These are phyloP conservation scores for Himalopsyche japonica DNA, from an alignment of 2,888 invertebrate species.

Conservation along the genomic window DNA sequence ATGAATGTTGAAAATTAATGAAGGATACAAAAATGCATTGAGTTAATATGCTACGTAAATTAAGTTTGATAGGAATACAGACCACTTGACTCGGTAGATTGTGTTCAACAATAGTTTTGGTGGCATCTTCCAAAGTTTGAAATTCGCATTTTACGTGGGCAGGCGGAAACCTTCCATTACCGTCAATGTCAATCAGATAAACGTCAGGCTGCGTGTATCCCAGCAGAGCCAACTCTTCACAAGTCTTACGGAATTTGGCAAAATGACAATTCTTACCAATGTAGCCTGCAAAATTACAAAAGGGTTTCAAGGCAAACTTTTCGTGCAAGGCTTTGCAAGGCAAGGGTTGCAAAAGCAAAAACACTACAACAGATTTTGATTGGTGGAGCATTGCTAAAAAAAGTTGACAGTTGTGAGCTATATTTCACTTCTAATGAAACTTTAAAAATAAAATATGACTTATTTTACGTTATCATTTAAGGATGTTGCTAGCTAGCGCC, in stretches of 20 bases:
- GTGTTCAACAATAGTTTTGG: constrained; percentile 87
- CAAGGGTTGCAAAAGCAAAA: too few relatives aligned
- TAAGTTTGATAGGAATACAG: constrained; percentile 43
- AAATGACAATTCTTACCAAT: constrained; percentile 95
- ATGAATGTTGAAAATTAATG: too few relatives aligned
- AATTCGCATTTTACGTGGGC: constrained; percentile 92
- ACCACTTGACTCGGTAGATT: constrained; percentile 87
- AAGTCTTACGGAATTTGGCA: constrained; percentile 87
- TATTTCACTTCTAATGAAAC: too few relatives aligned
- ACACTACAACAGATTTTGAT: too few relatives aligned
- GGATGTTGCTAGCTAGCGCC: too few relatives aligned
- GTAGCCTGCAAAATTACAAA: constrained; percentile 60
- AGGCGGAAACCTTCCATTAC: constrained; percentile 89
- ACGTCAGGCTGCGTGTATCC: constrained; percentile 90
- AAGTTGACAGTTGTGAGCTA: too few relatives aligned
- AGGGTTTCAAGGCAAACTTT: too few relatives aligned
- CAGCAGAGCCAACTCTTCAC: constrained; percentile 86
- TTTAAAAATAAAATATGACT: too few relatives aligned
- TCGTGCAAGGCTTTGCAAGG: too few relatives aligned
- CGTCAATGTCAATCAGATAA: constrained; percentile 91
- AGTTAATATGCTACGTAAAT: neutral
- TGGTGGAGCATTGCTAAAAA: too few relatives aligned
- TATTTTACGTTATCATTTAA: too few relatives aligned
- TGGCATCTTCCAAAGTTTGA: constrained; percentile 81
- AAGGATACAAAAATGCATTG: too few relatives aligned